Evolutionary conservation across 2,113 vertebrate genomes (phyloP).

Genomic region (Phalacrocorax aristotelis): DNA sequence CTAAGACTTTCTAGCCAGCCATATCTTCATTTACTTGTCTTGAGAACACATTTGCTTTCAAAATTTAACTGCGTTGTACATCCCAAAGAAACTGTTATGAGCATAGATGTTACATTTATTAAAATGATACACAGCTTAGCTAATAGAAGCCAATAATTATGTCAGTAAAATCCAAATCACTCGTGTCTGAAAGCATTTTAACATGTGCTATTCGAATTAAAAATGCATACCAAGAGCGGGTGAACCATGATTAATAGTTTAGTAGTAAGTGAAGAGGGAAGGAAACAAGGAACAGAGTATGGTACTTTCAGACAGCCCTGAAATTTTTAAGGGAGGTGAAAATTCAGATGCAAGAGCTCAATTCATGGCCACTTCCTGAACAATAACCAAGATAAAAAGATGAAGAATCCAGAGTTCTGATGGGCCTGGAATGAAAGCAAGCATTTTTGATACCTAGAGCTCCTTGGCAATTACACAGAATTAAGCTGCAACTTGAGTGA

Average conservation of each 20-base stretch:
- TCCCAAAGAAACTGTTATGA: not conserved
- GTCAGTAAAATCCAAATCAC: not conserved
- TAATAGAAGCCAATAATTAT: not conserved
- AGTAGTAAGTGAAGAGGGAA: not conserved
- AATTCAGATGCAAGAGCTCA: not conserved
- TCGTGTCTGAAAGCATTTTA: not conserved
- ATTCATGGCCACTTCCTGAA: not conserved
- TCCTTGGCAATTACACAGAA: not conserved
- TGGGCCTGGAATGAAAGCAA: not conserved
- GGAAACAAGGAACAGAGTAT: not conserved
- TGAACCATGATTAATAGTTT: not conserved
- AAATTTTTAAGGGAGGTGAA: not conserved
- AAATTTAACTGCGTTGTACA: not conserved
- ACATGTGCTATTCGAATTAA: not conserved
- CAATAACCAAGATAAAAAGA: not conserved
- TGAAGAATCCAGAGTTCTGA: not conserved
- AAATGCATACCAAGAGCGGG: not conserved
- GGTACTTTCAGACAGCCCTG: not conserved
- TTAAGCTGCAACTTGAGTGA: not conserved
- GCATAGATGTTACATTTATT: not conserved
- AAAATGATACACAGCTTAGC: not conserved
- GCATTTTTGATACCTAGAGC: not conserved
- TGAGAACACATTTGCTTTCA: not conserved
- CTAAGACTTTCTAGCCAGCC: not conserved
- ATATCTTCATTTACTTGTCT: not conserved